Base-by-base conservation (phyloP, 1,140 invertebrate species). In the Euura lappo region DNA sequence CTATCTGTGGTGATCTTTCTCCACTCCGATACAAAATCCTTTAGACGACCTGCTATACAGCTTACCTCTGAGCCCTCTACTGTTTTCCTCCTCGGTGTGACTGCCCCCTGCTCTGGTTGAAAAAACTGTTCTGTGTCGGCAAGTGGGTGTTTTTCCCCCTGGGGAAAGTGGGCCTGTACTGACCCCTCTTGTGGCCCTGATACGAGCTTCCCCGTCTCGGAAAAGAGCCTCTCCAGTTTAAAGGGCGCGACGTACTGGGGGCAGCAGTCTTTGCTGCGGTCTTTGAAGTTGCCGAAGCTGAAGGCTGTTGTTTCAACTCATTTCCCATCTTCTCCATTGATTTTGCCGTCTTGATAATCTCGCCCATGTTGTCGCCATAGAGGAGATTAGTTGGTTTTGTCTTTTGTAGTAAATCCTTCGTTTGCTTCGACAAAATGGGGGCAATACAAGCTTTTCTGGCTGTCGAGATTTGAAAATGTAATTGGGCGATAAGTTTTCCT, bases 361-460 rank as follows among this genome's bases (percentile, higher is more conserved):
- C 72, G 6, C 43, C 72, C 8, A 73, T 46, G 6, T 74, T 76
- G 43, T 72, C 60, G 0, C 71, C 68, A 47, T 76, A 78, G 5
- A 76, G 42, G 71, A 69, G 75, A 65, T 74, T 72, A 45, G 75
- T 74, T 4, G 76, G 45, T 7, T 65, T 44, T 6, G 67, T 74
- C 3, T 64, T 65, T 4, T 75, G 73, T 64, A 74, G 44, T 42
- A 68, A 71, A 7, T 47, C 68, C 45, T 75, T 75, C 28, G 68
- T 68, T 8, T 44, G 28, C 42, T 74, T 72, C 5, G 73, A 68
- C 64, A 73, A 68, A 45, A 51, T 43, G 46, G 74, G 65, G 2
- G 73, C 71, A 10, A 75, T 75, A 45, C 71, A 73, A 4, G 72
- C 60, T 51, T 74, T 77, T 65, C 71, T 72, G 45, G 69, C 72